These are phyloP conservation scores for Tenthredo mesomela DNA, from an alignment of 2,888 invertebrate genomes.

Conservation along the genomic window DNA sequence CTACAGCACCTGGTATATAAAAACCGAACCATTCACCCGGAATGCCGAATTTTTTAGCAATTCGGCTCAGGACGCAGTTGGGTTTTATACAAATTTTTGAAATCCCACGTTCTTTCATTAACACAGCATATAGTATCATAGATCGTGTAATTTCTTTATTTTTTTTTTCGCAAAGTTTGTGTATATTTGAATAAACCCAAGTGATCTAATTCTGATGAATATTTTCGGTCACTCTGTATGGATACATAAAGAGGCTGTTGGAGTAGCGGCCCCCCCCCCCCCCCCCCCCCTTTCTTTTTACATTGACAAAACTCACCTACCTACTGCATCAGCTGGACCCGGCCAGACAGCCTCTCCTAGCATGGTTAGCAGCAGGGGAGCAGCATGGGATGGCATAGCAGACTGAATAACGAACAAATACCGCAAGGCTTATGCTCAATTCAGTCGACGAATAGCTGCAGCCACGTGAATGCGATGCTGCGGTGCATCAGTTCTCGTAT, in stretches of 20 bases:
- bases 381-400: slow-evolving; percentile 5
- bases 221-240: background rate
- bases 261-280: background rate
- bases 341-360: slow-evolving; percentile 20
- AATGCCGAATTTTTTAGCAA: background rate
- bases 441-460: background rate
- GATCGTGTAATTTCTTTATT: background rate
- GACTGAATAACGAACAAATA: slow-evolving; percentile 11
- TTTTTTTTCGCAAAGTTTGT: background rate
- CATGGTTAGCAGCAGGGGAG: slow-evolving; percentile 6
- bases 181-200: background rate
- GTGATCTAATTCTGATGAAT: background rate
- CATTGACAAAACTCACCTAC: slow-evolving; percentile 21
- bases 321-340: slow-evolving; percentile 32
- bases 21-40: background rate
- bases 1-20: background rate
- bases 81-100: background rate
- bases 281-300: too few relatives aligned
- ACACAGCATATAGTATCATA: background rate
- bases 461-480: background rate
- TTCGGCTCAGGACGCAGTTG: background rate
- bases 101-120: background rate
- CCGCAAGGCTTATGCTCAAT: background rate
- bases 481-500: background rate
- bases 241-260: background rate